Evolutionary conservation across 37 sponge, comb jelly and placozoan species (phyloP), one percentile per base, ranked within the genome.

Genomic region (Agelas oroides): DNA sequence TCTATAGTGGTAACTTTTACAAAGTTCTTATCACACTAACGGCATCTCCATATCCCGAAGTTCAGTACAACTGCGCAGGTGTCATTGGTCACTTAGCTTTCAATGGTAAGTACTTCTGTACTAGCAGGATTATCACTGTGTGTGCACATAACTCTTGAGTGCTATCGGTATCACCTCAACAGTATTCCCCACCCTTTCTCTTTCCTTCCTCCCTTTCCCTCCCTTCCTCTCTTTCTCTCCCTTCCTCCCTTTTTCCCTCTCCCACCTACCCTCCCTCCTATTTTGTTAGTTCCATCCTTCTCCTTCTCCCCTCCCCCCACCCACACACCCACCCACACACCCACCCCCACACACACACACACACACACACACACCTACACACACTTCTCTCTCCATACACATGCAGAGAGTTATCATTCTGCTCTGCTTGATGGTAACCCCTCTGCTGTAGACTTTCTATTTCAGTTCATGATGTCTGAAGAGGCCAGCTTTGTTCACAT

Each of bases 21-120:
- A 90, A 85, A 71, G 73, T 73, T 32, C 46, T 90, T 0, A 11
- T 90, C 21, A 30, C n/a, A 16, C 31, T 85, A 46, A 75, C 78
- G 12, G 79, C 64, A 28, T 81, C 71, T 21, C 86, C 86, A 12
- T 80, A 84, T 76, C 28, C 65, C 30, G 93, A 93, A 41, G 93
- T 93, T 27, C 89, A 80, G 60, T 93, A 93, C 71, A 93, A 93
- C 86, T 89, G 86, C 76, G 82, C 90, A 31, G 93, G 88, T 34
- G 78, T 85, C 55, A 81, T 93, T 23, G 93, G 93, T 27, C 90
- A 93, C 68, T 46, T 93, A 21, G 90, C 88, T 28, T 36, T 85
- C 53, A 67, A 89, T 55, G 79, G 93, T 93, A 68, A 55, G 89
- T 52, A 38, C 12, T 16, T 19, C 17, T 19, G 24, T 46, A 46